Evolutionary conservation across 2,888 invertebrate species (phyloP), one percentile per base, ranked within the genome.

Genomic region (Lithosia quadra): DNA sequence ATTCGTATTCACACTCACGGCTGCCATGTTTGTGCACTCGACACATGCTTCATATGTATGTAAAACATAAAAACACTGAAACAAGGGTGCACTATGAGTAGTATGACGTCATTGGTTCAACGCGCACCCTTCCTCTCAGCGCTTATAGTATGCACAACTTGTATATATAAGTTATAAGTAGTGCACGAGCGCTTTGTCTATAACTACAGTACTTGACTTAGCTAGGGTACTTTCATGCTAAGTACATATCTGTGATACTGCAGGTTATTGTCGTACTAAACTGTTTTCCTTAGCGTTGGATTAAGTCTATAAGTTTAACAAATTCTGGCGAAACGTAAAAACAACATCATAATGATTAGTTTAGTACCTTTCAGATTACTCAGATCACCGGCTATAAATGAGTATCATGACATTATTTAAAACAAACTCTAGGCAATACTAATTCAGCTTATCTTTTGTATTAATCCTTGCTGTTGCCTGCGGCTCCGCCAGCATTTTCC

Each of bases 51-150:
- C 63, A 56, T 64, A 64, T 81, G 56, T 68, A 82, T 83, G 78
- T 84, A 82, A 67, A 71, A 67, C 61, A 71, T 70, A 67, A 84
- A 67, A 81, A 83, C 79, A 78, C 56, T 68, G 63, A 71, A 72
- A 65, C 69, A 79, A 81, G 88, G 86, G 83, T 81, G 85, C 78
- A 82, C 81, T 83, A 81, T 90, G 89, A 90, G 85, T 24, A 81
- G 81, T 81, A 80, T 91, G 90, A 90, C 91, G 90, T 90, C 92
- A 93, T 91, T 92, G 93, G 92, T 90, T 87, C 89, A 87, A 89
- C 91, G 90, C 92, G 87, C 92, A 90, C 92, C 92, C 92, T 65
- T 62, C 74, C 68, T 73, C 78, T 78, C 68, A 43, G 56, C 36
- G 55, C 60, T 5, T 28, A 57, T 66, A 74, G 73, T 72, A 65